Evolutionary conservation across 2,888 invertebrate species (phyloP).

Genomic region (Gnatocerus cornutus): DNA sequence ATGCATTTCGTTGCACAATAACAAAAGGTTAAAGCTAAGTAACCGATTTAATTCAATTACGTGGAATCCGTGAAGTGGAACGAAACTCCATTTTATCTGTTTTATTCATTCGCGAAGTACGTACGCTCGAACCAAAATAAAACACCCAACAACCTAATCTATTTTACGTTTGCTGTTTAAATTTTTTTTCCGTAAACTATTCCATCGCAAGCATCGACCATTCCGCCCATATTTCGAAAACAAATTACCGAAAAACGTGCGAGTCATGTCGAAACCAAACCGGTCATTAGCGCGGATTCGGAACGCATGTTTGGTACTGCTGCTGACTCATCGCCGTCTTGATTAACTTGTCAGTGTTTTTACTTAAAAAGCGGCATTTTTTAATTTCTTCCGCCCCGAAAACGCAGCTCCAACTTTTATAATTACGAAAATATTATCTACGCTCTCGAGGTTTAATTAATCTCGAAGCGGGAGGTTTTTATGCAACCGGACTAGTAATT

Average conservation of each 20-base stretch:
- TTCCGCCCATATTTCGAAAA: conserved; percentile 51
- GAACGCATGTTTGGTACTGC: conserved; percentile 68
- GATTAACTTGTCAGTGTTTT: conserved; percentile 71
- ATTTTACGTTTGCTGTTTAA: not conserved
- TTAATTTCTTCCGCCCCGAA: conserved; percentile 56
- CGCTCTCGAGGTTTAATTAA: conserved; percentile 60
- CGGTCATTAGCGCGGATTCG: conserved; percentile 68
- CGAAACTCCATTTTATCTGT: conserved; percentile 30
- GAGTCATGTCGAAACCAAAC: conserved; percentile 64
- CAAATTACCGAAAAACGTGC: conserved; percentile 60
- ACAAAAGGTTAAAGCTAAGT: conserved; percentile 40
- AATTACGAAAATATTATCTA: conserved; percentile 63
- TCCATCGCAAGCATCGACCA: not conserved
- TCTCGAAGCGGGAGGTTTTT: conserved; percentile 46
- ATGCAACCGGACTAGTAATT: conserved; percentile 30
- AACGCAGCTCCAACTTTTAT: conserved; percentile 48
- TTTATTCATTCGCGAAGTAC: conserved; percentile 15
- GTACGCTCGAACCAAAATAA: not conserved
- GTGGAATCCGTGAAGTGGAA: conserved; percentile 22
- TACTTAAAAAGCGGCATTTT: conserved; percentile 67
- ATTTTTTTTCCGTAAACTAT: not conserved
- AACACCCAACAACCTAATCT: conserved; percentile 2
- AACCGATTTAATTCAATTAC: conserved; percentile 42
- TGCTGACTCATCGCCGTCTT: conserved; percentile 67
- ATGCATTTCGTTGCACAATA: conserved; percentile 41